A percentile compares a stretch with the other conserved stretches of the same genome.
Conservation (phyloP, 2,888 invertebrate species). For the Parthenolecanium corni region DNA sequence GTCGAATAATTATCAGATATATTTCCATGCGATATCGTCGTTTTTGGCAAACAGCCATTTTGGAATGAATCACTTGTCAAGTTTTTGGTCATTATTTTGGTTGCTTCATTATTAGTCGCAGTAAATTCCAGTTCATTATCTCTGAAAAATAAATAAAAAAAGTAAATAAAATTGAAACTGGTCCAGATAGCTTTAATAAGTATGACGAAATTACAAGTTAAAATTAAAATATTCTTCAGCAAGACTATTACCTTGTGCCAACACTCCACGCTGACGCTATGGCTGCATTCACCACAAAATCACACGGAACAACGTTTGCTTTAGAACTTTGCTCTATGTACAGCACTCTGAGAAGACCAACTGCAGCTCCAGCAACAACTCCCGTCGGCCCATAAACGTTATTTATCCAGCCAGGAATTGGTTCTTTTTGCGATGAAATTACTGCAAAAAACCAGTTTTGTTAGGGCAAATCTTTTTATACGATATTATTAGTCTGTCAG, state of each 20-base stretch:
- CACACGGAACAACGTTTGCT: slow-evolving; percentile 58
- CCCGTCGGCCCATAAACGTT: slow-evolving; percentile 58
- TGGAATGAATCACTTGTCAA: too few species aligned
- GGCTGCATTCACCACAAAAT: slow-evolving; percentile 51
- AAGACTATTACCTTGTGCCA: slow-evolving; percentile 30
- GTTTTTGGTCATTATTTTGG: too few species aligned
- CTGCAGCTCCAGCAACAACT: slow-evolving; percentile 42
- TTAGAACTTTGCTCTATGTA: slow-evolving; percentile 43
- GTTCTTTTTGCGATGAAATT: slow-evolving; percentile 40
- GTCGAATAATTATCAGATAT: not conserved
- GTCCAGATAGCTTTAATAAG: too few species aligned
- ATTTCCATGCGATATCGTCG: not conserved
- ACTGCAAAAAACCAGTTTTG: slow-evolving; percentile 35
- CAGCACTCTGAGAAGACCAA: slow-evolving; percentile 51
- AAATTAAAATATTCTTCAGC: too few species aligned
- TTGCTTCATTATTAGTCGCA: too few species aligned
- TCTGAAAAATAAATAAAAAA: too few species aligned
- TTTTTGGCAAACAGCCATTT: too few species aligned
- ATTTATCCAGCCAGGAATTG: slow-evolving; percentile 52
- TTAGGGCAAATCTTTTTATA: too few species aligned
- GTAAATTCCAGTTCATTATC: too few species aligned
- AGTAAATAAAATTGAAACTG: too few species aligned
- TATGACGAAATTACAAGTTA: too few species aligned
- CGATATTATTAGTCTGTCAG: not conserved
- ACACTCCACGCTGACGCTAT: slow-evolving; percentile 48